These are phyloP conservation scores for Pheosia tremula DNA, from an alignment of 2,888 invertebrate genomes.

Conservation along the genomic window DNA sequence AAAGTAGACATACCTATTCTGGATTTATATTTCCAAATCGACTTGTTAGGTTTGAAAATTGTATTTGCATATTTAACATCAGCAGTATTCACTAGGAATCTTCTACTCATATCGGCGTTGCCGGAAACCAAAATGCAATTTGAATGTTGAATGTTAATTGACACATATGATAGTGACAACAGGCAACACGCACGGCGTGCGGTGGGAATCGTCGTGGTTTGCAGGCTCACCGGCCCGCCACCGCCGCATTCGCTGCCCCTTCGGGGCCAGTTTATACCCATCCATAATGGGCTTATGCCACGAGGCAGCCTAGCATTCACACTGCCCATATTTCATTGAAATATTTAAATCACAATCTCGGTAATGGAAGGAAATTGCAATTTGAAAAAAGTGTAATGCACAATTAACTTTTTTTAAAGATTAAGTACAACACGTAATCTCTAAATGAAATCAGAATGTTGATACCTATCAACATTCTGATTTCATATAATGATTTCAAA, in stretches of 20 bases:
- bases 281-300: slow-evolving; percentile 50
- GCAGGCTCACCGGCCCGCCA: slow-evolving; percentile 40
- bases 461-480: too few species aligned
- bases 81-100: too few species aligned
- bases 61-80: too few species aligned
- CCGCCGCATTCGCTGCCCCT: slow-evolving; percentile 67
- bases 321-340: slow-evolving; percentile 14
- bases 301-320: slow-evolving; percentile 26
- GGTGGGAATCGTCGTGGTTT: slow-evolving; percentile 48
- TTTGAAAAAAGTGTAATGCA: neutral
- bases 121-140: neutral
- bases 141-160: neutral
- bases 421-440: too few species aligned
- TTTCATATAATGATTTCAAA: too few species aligned
- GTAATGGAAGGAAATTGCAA: neutral
- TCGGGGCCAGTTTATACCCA: slow-evolving; percentile 58
- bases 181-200: slow-evolving; percentile 9
- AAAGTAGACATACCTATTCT: neutral
- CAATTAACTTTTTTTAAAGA: neutral
- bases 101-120: too few species aligned
- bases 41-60: too few species aligned
- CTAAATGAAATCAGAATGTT: too few species aligned
- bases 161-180: neutral
- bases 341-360: slow-evolving; percentile 8
- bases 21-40: neutral